Evolutionary conservation across 2,113 vertebrate genomes (phyloP), one percentile per base, ranked within the genome.

Genomic region (Gambusia holbrooki): DNA sequence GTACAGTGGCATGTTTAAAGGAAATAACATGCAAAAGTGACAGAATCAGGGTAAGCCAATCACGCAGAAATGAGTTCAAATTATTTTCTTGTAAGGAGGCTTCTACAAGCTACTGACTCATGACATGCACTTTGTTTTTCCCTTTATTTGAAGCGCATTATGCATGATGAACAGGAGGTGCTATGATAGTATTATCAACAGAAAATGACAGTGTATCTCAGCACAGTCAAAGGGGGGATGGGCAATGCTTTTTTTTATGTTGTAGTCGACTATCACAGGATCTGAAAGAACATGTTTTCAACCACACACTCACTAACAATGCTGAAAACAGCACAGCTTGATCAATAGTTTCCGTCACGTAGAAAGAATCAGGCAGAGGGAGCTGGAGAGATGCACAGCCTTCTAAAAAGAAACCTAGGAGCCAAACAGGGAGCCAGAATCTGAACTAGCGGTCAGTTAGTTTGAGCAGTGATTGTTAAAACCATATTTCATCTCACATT

Each of bases 111-210:
- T 54, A 54, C 42, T 45, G 42, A 45, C 12, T 45, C 14, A 45
- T 15, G 12, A 32, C 29, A 62, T 30, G 58, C 27, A 61, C 25
- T 30, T 1, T 22, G 67, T 28, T 62, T 32, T 54, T 15, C 45
- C 28, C 48, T 71, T 66, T 48, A 40, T 60, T 27, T 51, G 2
- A 54, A 19, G 48, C 17, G 4, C 45, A 48, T 14, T 48, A 48
- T 48, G 45, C 54, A 9, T 69, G 48, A 40, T 48, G 69, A 71
- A 40, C 76, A 58, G 64, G 29, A 76, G 51, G 13, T 5, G 17
- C 77, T 85, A 76, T 65, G 63, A 68, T 60, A 51, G 61, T 5
- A 65, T 73, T 30, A 80, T 80, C 48, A 76, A 65, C 75, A 63
- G 45, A 69, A 62, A 70, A 45, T 73, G 45, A 28, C 64, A 37